Conservation (phyloP, 2,113 vertebrate genomes). For the Dryoscopus gambensis region DNA sequence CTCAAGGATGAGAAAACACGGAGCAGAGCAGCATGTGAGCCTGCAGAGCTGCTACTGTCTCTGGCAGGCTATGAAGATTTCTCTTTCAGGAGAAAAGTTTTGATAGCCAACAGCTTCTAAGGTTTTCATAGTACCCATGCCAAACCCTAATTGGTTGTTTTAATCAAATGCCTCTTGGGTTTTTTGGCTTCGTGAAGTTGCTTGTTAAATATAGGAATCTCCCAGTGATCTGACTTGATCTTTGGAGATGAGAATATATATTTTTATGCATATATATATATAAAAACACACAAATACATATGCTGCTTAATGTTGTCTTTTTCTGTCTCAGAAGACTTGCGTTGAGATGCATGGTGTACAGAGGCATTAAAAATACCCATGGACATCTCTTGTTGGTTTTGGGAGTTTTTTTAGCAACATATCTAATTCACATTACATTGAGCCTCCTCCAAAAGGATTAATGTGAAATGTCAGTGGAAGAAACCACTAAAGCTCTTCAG, state of each 20-base stretch:
- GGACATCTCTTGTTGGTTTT: neutral
- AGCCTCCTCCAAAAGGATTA: neutral
- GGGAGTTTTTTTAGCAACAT: neutral
- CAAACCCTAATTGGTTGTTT: slow-evolving; percentile 16
- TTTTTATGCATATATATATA: neutral
- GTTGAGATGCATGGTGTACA: neutral
- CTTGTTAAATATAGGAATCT: neutral
- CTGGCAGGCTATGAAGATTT: neutral
- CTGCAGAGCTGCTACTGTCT: neutral
- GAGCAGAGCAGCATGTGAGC: neutral
- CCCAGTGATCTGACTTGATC: neutral
- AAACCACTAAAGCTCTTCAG: neutral
- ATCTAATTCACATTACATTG: neutral
- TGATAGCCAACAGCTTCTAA: neutral
- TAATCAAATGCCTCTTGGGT: neutral
- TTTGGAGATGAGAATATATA: neutral
- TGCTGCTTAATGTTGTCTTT: neutral
- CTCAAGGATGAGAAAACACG: neutral
- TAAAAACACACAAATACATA: neutral
- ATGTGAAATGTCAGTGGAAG: neutral
- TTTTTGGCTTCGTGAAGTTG: neutral
- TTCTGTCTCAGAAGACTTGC: neutral
- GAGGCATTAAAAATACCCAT: neutral
- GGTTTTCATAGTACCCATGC: neutral
- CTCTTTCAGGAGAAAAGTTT: neutral